A percentile compares a stretch with the other conserved stretches of the same genome.
phyloP scores from a whole-genome alignment of 2,797 vertebrate genomes.

The Macropodus opercularis region DNA sequence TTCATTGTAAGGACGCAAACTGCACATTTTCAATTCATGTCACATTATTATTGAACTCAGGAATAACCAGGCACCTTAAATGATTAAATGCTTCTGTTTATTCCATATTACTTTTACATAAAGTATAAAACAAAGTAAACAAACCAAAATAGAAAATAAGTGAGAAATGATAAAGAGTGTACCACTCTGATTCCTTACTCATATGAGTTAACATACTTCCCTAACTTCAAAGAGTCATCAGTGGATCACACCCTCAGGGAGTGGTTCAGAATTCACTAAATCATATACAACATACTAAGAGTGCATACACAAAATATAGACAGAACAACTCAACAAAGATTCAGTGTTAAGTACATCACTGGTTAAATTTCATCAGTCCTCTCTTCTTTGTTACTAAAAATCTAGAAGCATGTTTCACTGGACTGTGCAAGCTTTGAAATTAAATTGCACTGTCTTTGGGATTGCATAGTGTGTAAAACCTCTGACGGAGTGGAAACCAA shows the following conservation, averaged over 20 bases:
- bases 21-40: neutral
- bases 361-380: conserved; percentile 59
- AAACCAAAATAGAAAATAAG: conserved; percentile 80
- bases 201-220: conserved; percentile 53
- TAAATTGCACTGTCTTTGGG: conserved; percentile 70
- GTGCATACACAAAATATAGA: conserved; percentile 74
- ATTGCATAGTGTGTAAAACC: conserved; percentile 82
- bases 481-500: conserved; percentile 54
- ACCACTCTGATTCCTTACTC: conserved; percentile 58
- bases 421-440: conserved; percentile 70
- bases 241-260: conserved; percentile 58
- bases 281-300: conserved; percentile 73
- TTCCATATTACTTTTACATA: conserved; percentile 75
- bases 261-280: conserved; percentile 66
- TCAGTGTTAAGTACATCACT: conserved; percentile 66
- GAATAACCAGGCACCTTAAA: conserved; percentile 29
- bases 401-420: conserved; percentile 64
- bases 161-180: conserved; percentile 60
- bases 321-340: conserved; percentile 69
- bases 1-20: neutral
- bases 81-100: conserved; percentile 76
- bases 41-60: conserved; percentile 1
- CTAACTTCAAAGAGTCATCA: conserved; percentile 52
- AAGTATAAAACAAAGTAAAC: conserved; percentile 83
- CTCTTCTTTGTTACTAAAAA: conserved; percentile 65